phyloP scores from a whole-genome alignment of 1,140 invertebrate species.

The Danaus melanippus region DNA sequence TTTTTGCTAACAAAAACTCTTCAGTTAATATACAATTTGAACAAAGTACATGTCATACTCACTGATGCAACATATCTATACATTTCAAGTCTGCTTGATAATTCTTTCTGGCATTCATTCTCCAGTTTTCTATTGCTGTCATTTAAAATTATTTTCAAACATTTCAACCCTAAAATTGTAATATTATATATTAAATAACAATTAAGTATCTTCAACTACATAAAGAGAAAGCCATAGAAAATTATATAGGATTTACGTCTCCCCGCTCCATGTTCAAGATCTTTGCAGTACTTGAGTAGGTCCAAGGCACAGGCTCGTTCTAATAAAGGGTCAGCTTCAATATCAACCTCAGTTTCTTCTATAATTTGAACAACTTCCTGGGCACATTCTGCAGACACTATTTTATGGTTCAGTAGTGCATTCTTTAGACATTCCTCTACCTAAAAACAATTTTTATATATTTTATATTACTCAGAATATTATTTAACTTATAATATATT shows the following conservation, averaged over 20 bases:
- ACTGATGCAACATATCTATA: conserved; percentile 89
- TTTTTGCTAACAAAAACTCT: too few species aligned
- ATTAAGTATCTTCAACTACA: not conserved
- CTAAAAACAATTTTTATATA: conserved; percentile 26
- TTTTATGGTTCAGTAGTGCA: conserved; percentile 80
- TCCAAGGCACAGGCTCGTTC: conserved; percentile 85
- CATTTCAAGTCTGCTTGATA: conserved; percentile 88
- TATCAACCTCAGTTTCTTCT: conserved; percentile 85
- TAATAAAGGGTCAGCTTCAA: conserved; percentile 86
- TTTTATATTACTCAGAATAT: too few species aligned
- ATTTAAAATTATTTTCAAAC: conserved; percentile 82
- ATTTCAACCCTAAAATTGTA: conserved; percentile 82
- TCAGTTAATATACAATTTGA: not conserved
- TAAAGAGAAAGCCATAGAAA: conserved; percentile 1
- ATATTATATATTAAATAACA: conserved; percentile 4
- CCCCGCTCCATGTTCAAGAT: conserved; percentile 88
- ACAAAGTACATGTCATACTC: conserved; percentile 35
- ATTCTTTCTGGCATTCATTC: conserved; percentile 82
- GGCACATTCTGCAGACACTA: conserved; percentile 81
- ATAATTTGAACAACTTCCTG: conserved; percentile 87
- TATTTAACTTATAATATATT: too few species aligned
- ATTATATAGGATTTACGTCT: conserved; percentile 74
- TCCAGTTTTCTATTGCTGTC: conserved; percentile 79
- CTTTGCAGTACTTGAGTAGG: conserved; percentile 87
- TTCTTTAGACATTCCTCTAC: conserved; percentile 93